These are phyloP conservation scores for Oophaga pumilio DNA, from an alignment of 2,113 vertebrate genomes.

Conservation along the genomic window DNA sequence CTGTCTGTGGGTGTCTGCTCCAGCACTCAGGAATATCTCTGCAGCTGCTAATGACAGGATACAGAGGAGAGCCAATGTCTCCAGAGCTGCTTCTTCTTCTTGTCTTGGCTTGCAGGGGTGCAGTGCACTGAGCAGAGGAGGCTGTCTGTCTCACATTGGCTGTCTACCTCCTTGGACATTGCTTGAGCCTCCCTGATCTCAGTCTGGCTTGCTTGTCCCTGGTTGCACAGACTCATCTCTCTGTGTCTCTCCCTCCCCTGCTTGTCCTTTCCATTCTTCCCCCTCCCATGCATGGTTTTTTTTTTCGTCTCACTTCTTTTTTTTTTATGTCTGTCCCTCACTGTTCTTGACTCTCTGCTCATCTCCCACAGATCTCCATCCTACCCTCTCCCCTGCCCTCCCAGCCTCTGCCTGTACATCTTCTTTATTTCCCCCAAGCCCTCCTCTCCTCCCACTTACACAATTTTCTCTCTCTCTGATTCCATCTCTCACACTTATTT, in stretches of 20 bases:
- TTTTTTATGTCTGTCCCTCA: slow-evolving; percentile 27
- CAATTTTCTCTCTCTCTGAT: slow-evolving; percentile 1
- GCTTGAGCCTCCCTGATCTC: slow-evolving; percentile 50
- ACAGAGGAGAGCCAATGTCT: slow-evolving; percentile 26
- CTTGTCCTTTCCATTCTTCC: slow-evolving; percentile 32
- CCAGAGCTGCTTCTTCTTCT: slow-evolving; percentile 10
- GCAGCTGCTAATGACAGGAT: slow-evolving; percentile 43
- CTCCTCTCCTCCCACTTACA: slow-evolving; percentile 6
- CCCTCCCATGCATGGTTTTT: slow-evolving; percentile 27
- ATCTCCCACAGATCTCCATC: slow-evolving; percentile 5
- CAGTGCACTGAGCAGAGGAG: slow-evolving; percentile 6
- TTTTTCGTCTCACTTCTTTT: slow-evolving; percentile 22
- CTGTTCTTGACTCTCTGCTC: background rate
- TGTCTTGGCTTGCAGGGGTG: slow-evolving; percentile 37
- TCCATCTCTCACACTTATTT: slow-evolving; percentile 50
- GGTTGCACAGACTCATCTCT: slow-evolving; percentile 31
- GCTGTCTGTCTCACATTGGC: slow-evolving; percentile 32
- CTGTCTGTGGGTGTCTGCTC: slow-evolving; percentile 27
- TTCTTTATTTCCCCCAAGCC: slow-evolving; percentile 38
- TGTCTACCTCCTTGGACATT: slow-evolving; percentile 41
- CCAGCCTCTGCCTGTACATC: slow-evolving; percentile 8
- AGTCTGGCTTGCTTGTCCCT: slow-evolving; percentile 27
- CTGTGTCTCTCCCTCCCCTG: slow-evolving; percentile 27
- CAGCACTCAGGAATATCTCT: background rate
- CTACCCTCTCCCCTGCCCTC: slow-evolving; percentile 13